Base-by-base conservation (phyloP, 1,140 invertebrate species). In the Prorops nasuta region DNA sequence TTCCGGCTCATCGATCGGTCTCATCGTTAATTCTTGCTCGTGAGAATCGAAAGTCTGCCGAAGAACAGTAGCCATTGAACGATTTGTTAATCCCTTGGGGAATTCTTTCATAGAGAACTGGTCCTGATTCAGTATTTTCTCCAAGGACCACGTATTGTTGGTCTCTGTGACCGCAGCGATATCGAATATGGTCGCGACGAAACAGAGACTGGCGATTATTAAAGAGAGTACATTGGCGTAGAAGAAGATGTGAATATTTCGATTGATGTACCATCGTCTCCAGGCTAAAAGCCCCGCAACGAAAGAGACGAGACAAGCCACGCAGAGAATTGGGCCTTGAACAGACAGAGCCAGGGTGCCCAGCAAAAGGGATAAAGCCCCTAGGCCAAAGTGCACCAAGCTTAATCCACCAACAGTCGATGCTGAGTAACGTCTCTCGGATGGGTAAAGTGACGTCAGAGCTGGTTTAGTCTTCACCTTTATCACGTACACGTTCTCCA, bases 401-500 rank as follows among this genome's bases (percentile, higher is more conserved):
- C 80, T 80, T 17, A 86, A 54, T 2, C 85, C 85, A 12, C 82
- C 79, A 0, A 86, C 83, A 1, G 83, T 85, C 0, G 84, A 84
- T 0, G 84, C 83, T 0, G 84, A 86, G 54, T 86, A 86, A 46
- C 83, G 75, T 56, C 84, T 67, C 66, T 86, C 84, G 3, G 84
- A 86, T 14, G 82, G 80, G 52, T 83, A 84, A 7, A 83, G 49
- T 39, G 81, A 81, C 18, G 81, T 71, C 4, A 80, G 77, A 53
- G 82, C 77, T 3, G 81, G 80, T 65, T 81, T 80, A 24, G 81
- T 80, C 66, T 80, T 81, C 54, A 85, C 81, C 73, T 81, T 83
- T 53, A 85, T 82, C 45, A 83, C 81, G 66, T 83, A 85, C 22
- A 84, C 81, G 67, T 83, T 82, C 71, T 86, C 82, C 82, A 83